Base-by-base conservation (phyloP, 2,888 invertebrate genomes). In the Eretmocerus hayati region DNA sequence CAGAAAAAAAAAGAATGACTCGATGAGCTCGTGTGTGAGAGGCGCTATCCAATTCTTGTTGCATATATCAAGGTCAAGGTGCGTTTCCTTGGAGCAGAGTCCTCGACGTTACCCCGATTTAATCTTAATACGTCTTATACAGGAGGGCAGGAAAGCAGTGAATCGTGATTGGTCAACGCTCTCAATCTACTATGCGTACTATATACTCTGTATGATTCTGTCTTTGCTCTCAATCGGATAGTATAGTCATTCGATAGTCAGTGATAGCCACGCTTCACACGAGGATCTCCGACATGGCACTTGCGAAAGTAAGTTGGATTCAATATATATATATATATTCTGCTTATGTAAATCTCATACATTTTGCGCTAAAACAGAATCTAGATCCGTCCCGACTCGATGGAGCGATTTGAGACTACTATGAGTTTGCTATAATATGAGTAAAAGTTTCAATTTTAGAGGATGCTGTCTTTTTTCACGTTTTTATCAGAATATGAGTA, bases 41-140 rank as follows among this genome's bases (percentile, higher is more conserved):
- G 64, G 63, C 42, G 40, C 26, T 16, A n/a, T 15, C 26, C 43
- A 35, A 50, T 50, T 46, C 43, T 50, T 35, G 42, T 49, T 50
- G 26, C 26, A 26, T 55, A 52, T 46, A 42, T 53, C 64, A 67
- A 67, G 67, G 67, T 66, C 65, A 63, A 66, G 64, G 65, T 61
- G 56, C 55, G 26, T 48, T 46, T 48, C 23, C 15, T 16, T 20
- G 22, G 6, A 19, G 13, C 2, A 26, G 21, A 32, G 56, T 46
- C 48, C 53, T 42, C 19, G 31, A 55, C 55, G 57, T 57, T 56
- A 55, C 57, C 62, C 58, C 55, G 30, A 50, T 48, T 42, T 42
- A 48, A 46, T 48, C 39, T 44, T 51, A n/a, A n/a, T n/a, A n/a
- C n/a, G n/a, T 47, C 44, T 39, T 42, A 40, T 44, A 31, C 26